These are phyloP conservation scores for Drosophila algonquin DNA, from an alignment of 2,888 invertebrate species.

Conservation along the genomic window DNA sequence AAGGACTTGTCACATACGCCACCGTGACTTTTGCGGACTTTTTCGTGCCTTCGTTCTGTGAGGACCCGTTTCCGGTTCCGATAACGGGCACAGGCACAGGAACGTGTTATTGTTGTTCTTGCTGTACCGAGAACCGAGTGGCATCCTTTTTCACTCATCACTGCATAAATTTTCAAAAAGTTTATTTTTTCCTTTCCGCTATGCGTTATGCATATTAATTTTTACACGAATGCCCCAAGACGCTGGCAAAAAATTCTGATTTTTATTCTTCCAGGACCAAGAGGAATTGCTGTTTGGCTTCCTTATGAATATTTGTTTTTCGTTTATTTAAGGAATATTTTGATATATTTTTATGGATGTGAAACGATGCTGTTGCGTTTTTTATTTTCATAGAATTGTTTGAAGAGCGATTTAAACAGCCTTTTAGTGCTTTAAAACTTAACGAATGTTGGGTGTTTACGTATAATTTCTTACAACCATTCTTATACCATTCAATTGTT, in stretches of 20 bases:
- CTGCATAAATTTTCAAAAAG: slow-evolving; percentile 45
- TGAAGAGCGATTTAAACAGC: too few relatives aligned
- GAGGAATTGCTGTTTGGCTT: not conserved
- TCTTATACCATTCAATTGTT: too few relatives aligned
- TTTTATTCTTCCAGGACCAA: slow-evolving; percentile 12
- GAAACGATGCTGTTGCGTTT: not conserved
- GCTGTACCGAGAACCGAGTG: slow-evolving; percentile 17
- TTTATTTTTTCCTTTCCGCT: slow-evolving; percentile 58
- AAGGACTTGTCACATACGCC: slow-evolving; percentile 71
- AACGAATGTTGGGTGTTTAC: too few relatives aligned
- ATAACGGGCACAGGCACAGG: slow-evolving; percentile 20
- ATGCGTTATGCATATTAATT: slow-evolving; percentile 82
- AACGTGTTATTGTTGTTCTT: slow-evolving; percentile 33
- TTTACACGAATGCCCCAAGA: slow-evolving; percentile 26
- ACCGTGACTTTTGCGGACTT: slow-evolving; percentile 49
- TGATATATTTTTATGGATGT: not conserved
- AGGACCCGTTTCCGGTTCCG: slow-evolving; percentile 52
- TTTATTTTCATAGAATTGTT: not conserved
- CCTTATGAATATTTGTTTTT: slow-evolving; percentile 2
- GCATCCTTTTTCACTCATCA: slow-evolving; percentile 82
- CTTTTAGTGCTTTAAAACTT: too few relatives aligned
- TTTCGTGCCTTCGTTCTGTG: not conserved
- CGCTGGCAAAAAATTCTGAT: slow-evolving; percentile 26
- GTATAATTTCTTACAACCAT: too few relatives aligned
- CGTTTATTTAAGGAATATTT: not conserved